Evolutionary conservation across 2,888 invertebrate species (phyloP), one percentile per base, ranked within the genome.

Genomic region (Geophilus truncorum): DNA sequence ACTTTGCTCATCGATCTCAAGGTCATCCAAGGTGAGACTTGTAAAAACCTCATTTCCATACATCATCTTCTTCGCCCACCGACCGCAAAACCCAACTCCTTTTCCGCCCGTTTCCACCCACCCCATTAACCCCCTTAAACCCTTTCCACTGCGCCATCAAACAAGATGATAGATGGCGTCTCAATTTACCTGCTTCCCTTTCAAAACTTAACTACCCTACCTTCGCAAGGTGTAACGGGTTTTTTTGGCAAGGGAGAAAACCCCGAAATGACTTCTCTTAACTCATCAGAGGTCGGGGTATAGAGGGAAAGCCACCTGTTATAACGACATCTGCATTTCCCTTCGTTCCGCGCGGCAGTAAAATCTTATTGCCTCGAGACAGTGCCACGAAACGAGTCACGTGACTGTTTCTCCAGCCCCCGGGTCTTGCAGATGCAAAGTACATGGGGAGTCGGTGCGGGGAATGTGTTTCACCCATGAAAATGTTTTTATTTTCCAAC

Each of bases 11-110:
- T 84, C 80, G 82, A 83, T 77, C 81, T 83, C 32, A 80, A 83
- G 80, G 82, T 83, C 82, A 82, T 84, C 9, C 83, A 83, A 82
- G 84, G 84, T 84, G 81, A 75, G 80, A 18, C 45, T 36, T 36
- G 9, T 32, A 32, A 45, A 45, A 45, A 10, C n/a, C 45, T n/a
- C 45, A 45, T 45, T 1, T 45, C n/a, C 45, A 45, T 45, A 45
- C 45, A 45, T 45, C 45, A 45, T 12, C 4, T 36, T 36, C 36
- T 36, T 15, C 15, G 10, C 36, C n/a, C n/a, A n/a, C n/a, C n/a
- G n/a, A 32, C 32, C 32, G 32, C 32, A 45, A 45, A n/a, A 45
- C 18, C 12, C 18, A n/a, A 4, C 18, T 3, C 45, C 45, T 3
- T 45, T 12, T 45, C 15, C 18, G 18, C 45, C 45, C 6, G 5